Evolutionary conservation across 2,888 invertebrate genomes (phyloP).

Genomic region (Lobophora halterata): DNA sequence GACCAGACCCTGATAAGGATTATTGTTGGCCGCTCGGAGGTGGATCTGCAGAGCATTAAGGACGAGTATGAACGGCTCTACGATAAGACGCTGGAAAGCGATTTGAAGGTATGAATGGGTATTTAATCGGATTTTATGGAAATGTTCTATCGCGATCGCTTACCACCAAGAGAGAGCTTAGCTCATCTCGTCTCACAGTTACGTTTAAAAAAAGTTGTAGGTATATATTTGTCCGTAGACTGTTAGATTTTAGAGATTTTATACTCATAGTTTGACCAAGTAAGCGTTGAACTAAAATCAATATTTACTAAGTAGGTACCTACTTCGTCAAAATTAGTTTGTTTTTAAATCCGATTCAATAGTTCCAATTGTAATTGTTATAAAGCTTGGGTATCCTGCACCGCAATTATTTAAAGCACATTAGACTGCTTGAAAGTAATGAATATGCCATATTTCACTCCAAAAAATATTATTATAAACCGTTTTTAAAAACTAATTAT

Average conservation of each 20-base stretch:
- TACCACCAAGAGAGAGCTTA: too few relatives aligned
- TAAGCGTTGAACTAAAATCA: slow-evolving; percentile 6
- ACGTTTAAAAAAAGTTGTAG: too few relatives aligned
- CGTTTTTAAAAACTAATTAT: too few relatives aligned
- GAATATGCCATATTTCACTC: slow-evolving; percentile 23
- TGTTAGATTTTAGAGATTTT: too few relatives aligned
- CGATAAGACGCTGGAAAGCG: slow-evolving; percentile 84
- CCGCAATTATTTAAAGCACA: slow-evolving; percentile 44
- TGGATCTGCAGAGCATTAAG: slow-evolving; percentile 86
- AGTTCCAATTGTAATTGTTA: slow-evolving; percentile 2
- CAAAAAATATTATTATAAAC: too few relatives aligned
- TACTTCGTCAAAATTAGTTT: too few relatives aligned
- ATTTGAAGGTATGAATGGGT: slow-evolving; percentile 74
- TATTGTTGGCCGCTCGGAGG: slow-evolving; percentile 83
- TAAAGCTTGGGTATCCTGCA: slow-evolving; percentile 23
- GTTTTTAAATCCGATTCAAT: slow-evolving; percentile 3
- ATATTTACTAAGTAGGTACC: slow-evolving; percentile 14
- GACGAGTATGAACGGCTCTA: slow-evolving; percentile 85
- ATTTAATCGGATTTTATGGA: slow-evolving; percentile 19
- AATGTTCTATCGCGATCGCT: too few relatives aligned
- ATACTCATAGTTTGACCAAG: too few relatives aligned
- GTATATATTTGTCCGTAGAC: too few relatives aligned
- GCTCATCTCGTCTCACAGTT: too few relatives aligned
- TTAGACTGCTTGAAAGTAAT: slow-evolving; percentile 54
- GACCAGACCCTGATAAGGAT: slow-evolving; percentile 85